Evolutionary conservation across 2,113 vertebrate genomes (phyloP).

Genomic region (Riparia riparia): DNA sequence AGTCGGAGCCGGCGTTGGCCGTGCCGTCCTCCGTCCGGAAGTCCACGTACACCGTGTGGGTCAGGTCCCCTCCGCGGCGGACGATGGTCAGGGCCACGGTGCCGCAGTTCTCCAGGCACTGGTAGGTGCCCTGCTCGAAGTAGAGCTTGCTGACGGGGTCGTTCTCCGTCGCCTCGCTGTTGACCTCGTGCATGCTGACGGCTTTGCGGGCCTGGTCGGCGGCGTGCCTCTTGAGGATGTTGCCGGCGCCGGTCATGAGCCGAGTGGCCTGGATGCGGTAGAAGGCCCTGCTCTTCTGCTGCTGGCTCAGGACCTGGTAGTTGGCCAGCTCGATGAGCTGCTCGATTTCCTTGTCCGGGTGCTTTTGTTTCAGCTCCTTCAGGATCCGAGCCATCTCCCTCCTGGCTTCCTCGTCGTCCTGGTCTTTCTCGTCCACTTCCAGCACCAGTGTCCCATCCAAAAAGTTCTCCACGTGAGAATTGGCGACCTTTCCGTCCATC

Average conservation of each 20-base stretch:
- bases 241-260: slow-evolving; percentile 92
- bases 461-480: slow-evolving; percentile 87
- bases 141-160: slow-evolving; percentile 86
- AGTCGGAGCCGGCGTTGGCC: slow-evolving; percentile 93
- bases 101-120: slow-evolving; percentile 96
- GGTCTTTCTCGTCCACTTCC: slow-evolving; percentile 84
- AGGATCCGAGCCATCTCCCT: slow-evolving; percentile 90
- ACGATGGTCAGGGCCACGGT: slow-evolving; percentile 86
- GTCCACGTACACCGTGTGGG: slow-evolving; percentile 83
- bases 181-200: slow-evolving; percentile 86
- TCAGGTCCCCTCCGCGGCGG: slow-evolving; percentile 87
- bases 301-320: slow-evolving; percentile 92
- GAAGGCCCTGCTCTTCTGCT: slow-evolving; percentile 94
- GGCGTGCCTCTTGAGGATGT: slow-evolving; percentile 90
- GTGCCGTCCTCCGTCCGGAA: slow-evolving; percentile 95
- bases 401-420: slow-evolving; percentile 89
- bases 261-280: slow-evolving; percentile 95
- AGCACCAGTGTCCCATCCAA: slow-evolving; percentile 90
- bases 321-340: slow-evolving; percentile 92
- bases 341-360: slow-evolving; percentile 92
- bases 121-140: slow-evolving; percentile 90
- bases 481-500: slow-evolving; percentile 89
- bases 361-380: slow-evolving; percentile 94
- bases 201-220: slow-evolving; percentile 91
- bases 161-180: slow-evolving; percentile 78